phyloP scores from a whole-genome alignment of 2,888 invertebrate genomes.

The Linnaemya vulpina region DNA sequence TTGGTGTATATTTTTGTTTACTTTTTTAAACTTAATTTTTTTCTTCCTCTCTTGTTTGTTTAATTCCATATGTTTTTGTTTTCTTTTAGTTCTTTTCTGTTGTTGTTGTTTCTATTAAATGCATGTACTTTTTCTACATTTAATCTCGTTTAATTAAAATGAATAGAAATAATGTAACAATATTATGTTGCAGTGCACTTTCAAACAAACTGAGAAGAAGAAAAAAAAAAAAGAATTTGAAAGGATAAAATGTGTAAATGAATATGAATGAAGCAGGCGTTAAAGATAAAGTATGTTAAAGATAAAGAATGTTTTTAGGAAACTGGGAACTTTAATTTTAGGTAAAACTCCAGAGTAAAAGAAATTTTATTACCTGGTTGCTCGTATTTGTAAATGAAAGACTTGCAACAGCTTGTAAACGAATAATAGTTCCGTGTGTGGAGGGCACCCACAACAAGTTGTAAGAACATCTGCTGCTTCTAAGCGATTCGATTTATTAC shows the following conservation, averaged over 20 bases:
- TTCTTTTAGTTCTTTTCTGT: slow-evolving; percentile 39
- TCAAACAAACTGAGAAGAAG: slow-evolving; percentile 9
- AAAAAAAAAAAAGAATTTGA: neutral
- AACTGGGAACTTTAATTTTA: slow-evolving; percentile 9
- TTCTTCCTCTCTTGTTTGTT: slow-evolving; percentile 15
- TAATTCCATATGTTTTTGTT: slow-evolving; percentile 64
- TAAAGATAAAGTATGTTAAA: slow-evolving; percentile 9
- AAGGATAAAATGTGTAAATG: slow-evolving; percentile 35
- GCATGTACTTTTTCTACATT: slow-evolving; percentile 45
- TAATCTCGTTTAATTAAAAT: slow-evolving; percentile 72
- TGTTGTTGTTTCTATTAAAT: neutral
- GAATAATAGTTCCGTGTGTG: too few species aligned
- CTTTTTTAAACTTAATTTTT: slow-evolving; percentile 28
- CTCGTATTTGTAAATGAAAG: too few species aligned
- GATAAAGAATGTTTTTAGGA: neutral
- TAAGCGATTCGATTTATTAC: too few species aligned
- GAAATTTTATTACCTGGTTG: too few species aligned
- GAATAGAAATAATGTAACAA: slow-evolving; percentile 69
- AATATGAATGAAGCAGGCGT: slow-evolving; percentile 4
- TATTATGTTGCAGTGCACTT: slow-evolving; percentile 50
- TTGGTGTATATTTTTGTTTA: slow-evolving; percentile 20
- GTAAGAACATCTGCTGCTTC: too few species aligned
- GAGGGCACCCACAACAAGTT: too few species aligned
- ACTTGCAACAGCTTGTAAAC: too few species aligned
- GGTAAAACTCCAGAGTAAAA: neutral